These are phyloP conservation scores for Argyrosomus japonicus DNA, from an alignment of 2,113 vertebrate genomes.

Conservation along the genomic window DNA sequence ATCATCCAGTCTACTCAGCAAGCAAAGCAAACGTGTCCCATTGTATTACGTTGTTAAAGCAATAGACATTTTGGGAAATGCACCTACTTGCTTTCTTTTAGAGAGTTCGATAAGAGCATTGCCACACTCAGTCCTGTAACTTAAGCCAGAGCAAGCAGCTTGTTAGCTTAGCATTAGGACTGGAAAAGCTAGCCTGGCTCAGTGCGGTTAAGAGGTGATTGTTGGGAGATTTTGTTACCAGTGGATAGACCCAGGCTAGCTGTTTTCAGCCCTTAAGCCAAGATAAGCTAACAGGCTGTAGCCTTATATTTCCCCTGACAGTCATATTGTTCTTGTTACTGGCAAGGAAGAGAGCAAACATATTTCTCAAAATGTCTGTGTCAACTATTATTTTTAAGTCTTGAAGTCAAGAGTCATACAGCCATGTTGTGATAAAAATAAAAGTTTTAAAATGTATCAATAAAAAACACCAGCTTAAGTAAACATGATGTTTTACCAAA, in stretches of 20 bases:
- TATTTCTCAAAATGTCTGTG: background rate
- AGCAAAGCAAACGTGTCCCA: background rate
- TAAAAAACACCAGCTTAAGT: slow-evolving; percentile 79
- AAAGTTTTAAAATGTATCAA: slow-evolving; percentile 79
- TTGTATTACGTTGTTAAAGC: background rate
- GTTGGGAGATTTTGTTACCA: background rate
- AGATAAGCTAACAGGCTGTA: background rate
- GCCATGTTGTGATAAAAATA: slow-evolving; percentile 81
- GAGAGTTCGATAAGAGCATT: background rate
- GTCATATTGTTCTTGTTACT: background rate
- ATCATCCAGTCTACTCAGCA: background rate
- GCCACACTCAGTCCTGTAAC: no score
- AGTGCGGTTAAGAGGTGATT: no score
- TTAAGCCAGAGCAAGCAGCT: background rate
- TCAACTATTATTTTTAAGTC: background rate
- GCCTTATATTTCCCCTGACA: background rate
- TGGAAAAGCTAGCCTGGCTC: background rate
- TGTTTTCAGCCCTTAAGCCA: background rate
- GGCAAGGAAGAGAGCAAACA: background rate
- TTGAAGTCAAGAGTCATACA: slow-evolving; percentile 66
- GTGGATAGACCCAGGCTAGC: background rate
- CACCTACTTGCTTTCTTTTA: background rate
- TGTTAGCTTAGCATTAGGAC: background rate
- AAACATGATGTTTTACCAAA: slow-evolving; percentile 78
- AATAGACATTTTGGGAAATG: background rate